Evolutionary conservation across 1,140 invertebrate genomes (phyloP).

Genomic region (Epicauta chinensis): DNA sequence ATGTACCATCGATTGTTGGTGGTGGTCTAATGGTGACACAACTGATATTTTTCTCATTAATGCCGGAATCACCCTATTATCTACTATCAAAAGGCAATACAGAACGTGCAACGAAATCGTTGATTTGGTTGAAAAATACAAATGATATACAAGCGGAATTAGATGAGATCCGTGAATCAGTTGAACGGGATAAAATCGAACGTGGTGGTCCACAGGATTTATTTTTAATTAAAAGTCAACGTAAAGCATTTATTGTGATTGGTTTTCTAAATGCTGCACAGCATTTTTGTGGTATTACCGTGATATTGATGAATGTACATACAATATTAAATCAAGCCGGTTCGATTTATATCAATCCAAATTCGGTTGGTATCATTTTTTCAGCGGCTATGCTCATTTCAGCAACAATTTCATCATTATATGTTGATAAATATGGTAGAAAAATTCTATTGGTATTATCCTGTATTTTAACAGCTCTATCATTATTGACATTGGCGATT

Average conservation of each 20-base stretch:
- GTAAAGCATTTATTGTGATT: constrained; percentile 35
- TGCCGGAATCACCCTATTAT: constrained; percentile 34
- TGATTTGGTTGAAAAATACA: constrained; percentile 49
- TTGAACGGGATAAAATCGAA: constrained; percentile 31
- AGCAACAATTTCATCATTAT: constrained; percentile 31
- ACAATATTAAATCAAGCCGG: constrained; percentile 43
- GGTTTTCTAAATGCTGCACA: constrained; percentile 51
- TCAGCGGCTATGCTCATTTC: constrained; percentile 34
- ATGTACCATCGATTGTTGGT: constrained; percentile 26
- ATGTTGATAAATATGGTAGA: constrained; percentile 44
- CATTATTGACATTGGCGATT: constrained; percentile 24
- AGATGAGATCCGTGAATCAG: constrained; percentile 40
- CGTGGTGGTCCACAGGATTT: constrained; percentile 33
- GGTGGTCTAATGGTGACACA: constrained; percentile 19
- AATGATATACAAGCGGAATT: constrained; percentile 42
- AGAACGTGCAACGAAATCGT: constrained; percentile 44
- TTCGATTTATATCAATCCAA: constrained; percentile 28
- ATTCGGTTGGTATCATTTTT: constrained; percentile 36
- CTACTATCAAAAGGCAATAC: constrained; percentile 33
- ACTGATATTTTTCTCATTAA: constrained; percentile 25
- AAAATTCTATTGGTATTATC: constrained; percentile 42
- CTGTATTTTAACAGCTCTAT: constrained; percentile 22
- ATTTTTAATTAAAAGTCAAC: constrained; percentile 27
- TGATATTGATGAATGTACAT: constrained; percentile 52
- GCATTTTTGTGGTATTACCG: constrained; percentile 48